A percentile compares a stretch with the other conserved stretches of the same genome.
Evolutionary conservation across 1,140 invertebrate species (phyloP).

Genomic region (Bombus fervidus): DNA sequence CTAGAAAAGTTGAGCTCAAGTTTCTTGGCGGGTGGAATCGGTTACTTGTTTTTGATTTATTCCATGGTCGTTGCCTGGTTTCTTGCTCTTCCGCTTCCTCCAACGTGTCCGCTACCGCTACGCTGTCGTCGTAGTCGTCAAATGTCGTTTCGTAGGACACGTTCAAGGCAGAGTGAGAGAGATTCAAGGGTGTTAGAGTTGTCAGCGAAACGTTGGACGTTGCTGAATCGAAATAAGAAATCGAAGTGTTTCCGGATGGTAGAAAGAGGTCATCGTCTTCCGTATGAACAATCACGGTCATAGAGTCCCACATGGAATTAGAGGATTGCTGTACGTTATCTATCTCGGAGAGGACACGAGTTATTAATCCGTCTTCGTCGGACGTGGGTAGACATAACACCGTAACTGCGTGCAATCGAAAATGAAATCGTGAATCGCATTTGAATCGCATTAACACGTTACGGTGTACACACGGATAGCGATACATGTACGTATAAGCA

Average conservation of each 20-base stretch:
- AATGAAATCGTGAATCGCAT: too few relatives aligned
- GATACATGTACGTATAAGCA: too few relatives aligned
- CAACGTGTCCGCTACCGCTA: too few relatives aligned
- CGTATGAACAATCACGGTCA: conserved; percentile 76
- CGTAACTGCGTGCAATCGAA: conserved; percentile 38
- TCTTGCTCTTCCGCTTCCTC: background rate
- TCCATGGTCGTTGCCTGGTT: background rate
- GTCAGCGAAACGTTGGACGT: conserved; percentile 41
- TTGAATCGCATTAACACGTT: too few relatives aligned
- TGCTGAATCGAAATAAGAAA: conserved; percentile 33
- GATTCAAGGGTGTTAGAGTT: conserved; percentile 70
- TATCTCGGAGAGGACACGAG: conserved; percentile 75
- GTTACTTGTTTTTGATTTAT: background rate
- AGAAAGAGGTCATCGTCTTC: conserved; percentile 75
- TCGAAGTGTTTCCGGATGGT: conserved; percentile 61
- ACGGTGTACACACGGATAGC: too few relatives aligned
- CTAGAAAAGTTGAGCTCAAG: conserved; percentile 69
- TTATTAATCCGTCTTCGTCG: conserved; percentile 74
- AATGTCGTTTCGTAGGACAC: conserved; percentile 9
- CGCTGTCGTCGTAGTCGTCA: background rate
- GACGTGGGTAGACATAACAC: conserved; percentile 77
- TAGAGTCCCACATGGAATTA: conserved; percentile 66
- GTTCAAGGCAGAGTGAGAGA: conserved; percentile 66
- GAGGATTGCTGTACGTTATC: conserved; percentile 71
- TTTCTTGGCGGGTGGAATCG: conserved; percentile 68